A percentile compares a stretch with the other conserved stretches of the same genome.
Evolutionary conservation across 2,888 invertebrate genomes (phyloP).

Genomic region (Nymphalis polychloros): DNA sequence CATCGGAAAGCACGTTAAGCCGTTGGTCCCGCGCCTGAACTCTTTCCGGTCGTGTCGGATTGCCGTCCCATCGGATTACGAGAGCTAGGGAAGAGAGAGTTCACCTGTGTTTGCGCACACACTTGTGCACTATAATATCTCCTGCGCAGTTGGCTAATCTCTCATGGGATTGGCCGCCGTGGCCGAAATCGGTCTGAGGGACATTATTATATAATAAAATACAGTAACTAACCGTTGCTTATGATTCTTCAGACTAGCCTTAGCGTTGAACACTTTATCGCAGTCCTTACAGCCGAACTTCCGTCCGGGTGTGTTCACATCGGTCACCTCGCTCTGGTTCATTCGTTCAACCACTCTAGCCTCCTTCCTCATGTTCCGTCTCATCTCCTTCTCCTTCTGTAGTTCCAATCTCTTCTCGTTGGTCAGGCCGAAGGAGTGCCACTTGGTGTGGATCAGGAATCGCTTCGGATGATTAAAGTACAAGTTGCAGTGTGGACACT

Average conservation of each 20-base stretch:
- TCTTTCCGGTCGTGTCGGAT: no score
- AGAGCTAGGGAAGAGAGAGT: no score
- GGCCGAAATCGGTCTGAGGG: no score
- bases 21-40: no score
- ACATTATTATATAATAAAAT: not conserved
- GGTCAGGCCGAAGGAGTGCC: constrained; percentile 69
- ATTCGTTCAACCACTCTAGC: constrained; percentile 46
- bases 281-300: constrained; percentile 64
- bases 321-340: constrained; percentile 44
- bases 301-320: constrained; percentile 41
- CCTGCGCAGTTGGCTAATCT: no score
- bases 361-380: constrained; percentile 48
- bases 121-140: no score
- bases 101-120: no score
- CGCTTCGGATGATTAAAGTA: constrained; percentile 66
- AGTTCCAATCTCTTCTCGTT: constrained; percentile 55
- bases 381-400: constrained; percentile 51
- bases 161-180: no score
- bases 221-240: constrained; percentile 55
- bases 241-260: constrained; percentile 66
- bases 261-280: constrained; percentile 59
- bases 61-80: no score
- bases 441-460: constrained; percentile 69
- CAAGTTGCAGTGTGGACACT: constrained; percentile 64
- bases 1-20: no score